phyloP scores from a whole-genome alignment of 2,888 invertebrate genomes.

The Acleris cristana region DNA sequence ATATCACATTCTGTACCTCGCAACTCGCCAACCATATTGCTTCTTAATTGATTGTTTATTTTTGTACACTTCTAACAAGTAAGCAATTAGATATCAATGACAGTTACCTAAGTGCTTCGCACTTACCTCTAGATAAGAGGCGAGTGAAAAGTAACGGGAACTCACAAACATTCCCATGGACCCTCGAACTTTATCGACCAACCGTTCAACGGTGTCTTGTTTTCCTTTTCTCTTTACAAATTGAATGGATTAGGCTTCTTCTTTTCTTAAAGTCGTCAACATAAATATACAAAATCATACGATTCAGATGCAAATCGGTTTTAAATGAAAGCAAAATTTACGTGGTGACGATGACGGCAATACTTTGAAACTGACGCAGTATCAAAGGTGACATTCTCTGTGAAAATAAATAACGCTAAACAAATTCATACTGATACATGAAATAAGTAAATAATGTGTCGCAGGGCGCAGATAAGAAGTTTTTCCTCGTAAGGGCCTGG shows the following conservation, averaged over 20 bases:
- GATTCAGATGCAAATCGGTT: too few relatives aligned
- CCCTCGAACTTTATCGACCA: slow-evolving; percentile 46
- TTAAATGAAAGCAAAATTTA: background rate
- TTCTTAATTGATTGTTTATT: slow-evolving; percentile 9
- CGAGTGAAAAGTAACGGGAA: slow-evolving; percentile 50
- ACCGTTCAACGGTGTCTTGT: slow-evolving; percentile 53
- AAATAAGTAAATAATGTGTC: too few relatives aligned
- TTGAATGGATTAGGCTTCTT: slow-evolving; percentile 17
- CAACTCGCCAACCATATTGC: background rate
- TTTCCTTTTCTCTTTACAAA: slow-evolving; percentile 41
- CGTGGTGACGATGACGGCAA: slow-evolving; percentile 2
- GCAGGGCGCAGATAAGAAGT: too few relatives aligned
- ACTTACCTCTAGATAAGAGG: slow-evolving; percentile 30
- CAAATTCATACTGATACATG: too few relatives aligned
- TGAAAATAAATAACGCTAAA: background rate
- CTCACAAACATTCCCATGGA: slow-evolving; percentile 44
- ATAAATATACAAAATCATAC: too few relatives aligned
- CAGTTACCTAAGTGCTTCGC: slow-evolving; percentile 24
- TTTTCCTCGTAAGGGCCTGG: too few relatives aligned
- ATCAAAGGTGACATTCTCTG: background rate
- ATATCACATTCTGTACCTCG: background rate
- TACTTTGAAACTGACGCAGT: background rate
- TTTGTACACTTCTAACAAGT: slow-evolving; percentile 16
- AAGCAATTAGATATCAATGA: slow-evolving; percentile 23
- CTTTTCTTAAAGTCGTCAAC: too few relatives aligned